Evolutionary conservation across 2,113 vertebrate genomes (phyloP).

Genomic region (Sminthopsis crassicaudata): DNA sequence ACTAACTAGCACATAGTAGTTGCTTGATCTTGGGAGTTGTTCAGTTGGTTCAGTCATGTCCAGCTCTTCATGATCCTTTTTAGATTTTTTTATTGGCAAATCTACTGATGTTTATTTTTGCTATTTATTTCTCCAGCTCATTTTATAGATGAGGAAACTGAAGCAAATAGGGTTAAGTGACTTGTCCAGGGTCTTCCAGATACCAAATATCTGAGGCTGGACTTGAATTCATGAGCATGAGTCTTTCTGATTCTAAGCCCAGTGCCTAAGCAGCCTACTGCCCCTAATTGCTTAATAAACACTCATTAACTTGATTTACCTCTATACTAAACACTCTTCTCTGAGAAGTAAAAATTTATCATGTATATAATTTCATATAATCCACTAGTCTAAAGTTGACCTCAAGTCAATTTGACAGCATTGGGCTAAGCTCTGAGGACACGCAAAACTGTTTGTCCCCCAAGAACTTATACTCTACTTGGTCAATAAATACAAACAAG

Average conservation of each 20-base stretch:
- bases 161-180: not conserved
- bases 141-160: not conserved
- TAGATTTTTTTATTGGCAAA: not conserved
- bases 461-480: not conserved
- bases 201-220: not conserved
- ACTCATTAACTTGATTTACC: not conserved
- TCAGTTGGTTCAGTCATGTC: not conserved
- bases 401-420: not conserved
- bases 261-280: no score
- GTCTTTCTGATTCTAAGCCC: not conserved
- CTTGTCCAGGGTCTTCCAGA: no score
- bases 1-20: not conserved
- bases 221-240: not conserved
- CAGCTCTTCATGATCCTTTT: not conserved
- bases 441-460: not conserved
- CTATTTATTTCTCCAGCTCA: not conserved
- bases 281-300: not conserved
- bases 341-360: not conserved
- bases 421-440: not conserved
- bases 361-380: not conserved
- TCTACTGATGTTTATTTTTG: not conserved
- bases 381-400: not conserved
- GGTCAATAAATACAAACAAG: not conserved
- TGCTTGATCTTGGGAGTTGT: not conserved
- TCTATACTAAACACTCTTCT: not conserved